Conservation (phyloP, 1,140 invertebrate genomes). For the Myzus persicae region DNA sequence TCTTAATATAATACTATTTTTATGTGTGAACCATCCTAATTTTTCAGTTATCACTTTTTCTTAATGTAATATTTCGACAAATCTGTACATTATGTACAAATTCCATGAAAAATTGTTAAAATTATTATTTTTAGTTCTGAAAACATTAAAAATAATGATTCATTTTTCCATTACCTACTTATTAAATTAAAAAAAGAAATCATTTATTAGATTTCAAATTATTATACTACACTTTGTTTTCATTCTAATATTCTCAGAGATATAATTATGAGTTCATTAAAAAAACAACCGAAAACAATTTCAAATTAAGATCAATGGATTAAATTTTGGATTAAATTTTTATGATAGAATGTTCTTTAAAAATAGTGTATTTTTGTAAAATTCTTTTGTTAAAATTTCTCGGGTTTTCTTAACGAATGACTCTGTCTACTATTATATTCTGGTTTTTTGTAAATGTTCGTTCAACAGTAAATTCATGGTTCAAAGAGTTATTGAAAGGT, state of each 20-base stretch:
- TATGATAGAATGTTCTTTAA: background rate
- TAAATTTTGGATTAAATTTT: background rate
- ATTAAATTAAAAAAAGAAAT: too few relatives aligned
- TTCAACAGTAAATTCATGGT: background rate
- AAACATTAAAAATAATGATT: too few relatives aligned
- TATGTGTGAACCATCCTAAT: too few relatives aligned
- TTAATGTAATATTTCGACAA: too few relatives aligned
- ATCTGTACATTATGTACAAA: too few relatives aligned
- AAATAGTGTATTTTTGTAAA: background rate
- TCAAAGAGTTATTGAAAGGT: background rate
- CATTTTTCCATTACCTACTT: too few relatives aligned
- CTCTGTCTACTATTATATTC: background rate
- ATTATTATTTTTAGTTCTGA: too few relatives aligned
- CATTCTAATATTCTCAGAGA: background rate
- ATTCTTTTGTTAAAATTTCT: constrained; percentile 18
- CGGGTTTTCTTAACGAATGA: background rate
- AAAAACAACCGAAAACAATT: background rate
- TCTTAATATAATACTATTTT: too few relatives aligned
- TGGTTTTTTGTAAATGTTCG: background rate
- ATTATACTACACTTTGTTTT: too few relatives aligned
- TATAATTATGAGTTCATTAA: background rate
- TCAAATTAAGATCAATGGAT: background rate
- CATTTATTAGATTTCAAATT: too few relatives aligned
- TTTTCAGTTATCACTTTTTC: too few relatives aligned
- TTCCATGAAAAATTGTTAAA: too few relatives aligned